A percentile compares a stretch with the other conserved stretches of the same genome.
These are phyloP conservation scores for Urocolius indicus DNA, from an alignment of 2,113 vertebrate genomes.

Conservation along the genomic window DNA sequence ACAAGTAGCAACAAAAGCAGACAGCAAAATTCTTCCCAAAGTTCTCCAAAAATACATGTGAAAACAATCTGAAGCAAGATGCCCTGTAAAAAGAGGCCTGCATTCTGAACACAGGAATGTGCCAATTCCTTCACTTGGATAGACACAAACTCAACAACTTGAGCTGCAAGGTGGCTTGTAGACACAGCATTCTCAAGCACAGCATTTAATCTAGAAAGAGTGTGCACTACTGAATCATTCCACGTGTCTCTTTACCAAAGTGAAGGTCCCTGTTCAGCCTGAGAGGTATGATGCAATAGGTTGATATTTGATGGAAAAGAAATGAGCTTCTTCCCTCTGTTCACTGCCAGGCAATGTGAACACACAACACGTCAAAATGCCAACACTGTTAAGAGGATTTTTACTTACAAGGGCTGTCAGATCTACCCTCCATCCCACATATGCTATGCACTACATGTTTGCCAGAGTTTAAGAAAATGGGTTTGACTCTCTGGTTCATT, in stretches of 20 bases:
- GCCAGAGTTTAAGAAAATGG: neutral
- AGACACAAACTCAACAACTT: neutral
- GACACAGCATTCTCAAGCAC: neutral
- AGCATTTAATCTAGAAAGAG: neutral
- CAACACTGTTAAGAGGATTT: neutral
- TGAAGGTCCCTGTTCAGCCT: neutral
- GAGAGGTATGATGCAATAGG: neutral
- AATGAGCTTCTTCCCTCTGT: neutral
- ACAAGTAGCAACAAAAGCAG: neutral
- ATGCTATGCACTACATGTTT: neutral
- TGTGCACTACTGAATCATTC: neutral
- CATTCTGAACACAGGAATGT: neutral
- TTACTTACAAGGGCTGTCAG: neutral
- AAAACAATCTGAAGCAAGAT: neutral
- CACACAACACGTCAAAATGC: neutral
- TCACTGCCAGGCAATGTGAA: neutral
- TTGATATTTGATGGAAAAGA: neutral
- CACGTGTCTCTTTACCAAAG: neutral
- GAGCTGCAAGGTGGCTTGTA: neutral
- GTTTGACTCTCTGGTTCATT: neutral
- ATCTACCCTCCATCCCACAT: neutral
- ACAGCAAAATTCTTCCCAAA: neutral
- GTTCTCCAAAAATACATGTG: neutral
- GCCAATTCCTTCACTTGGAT: neutral
- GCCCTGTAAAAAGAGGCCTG: neutral